Evolutionary conservation across 2,113 vertebrate genomes (phyloP), one percentile per base, ranked within the genome.

Genomic region (Gasterosteus aculeatus): DNA sequence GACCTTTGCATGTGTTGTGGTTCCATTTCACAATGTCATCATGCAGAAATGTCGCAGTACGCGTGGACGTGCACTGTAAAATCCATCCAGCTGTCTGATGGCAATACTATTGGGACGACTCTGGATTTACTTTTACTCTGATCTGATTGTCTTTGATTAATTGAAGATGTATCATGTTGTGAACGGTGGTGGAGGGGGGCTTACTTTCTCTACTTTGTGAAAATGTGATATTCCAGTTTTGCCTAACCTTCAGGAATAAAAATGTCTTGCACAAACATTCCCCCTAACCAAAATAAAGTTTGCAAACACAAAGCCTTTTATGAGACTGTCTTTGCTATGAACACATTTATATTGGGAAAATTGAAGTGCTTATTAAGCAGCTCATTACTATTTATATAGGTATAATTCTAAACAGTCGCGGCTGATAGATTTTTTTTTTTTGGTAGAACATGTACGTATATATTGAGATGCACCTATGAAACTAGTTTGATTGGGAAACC

Each of bases 211-310:
- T 84, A 86, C 89, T 88, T 88, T 90, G 78, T 88, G 77, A 89
- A 92, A 93, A 88, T 92, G 87, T 93, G 89, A 93, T 93, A 91
- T 92, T 93, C 90, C 91, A 92, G 85, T 92, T 91, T 87, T 93
- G 80, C 87, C 87, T 82, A 88, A 92, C 72, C 90, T 93, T 92
- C 91, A 93, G 92, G 92, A 93, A 94, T 77, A 78, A 83, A 56
- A 88, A 85, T 90, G 91, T 93, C 92, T 94, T 94, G 92, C 93
- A 94, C 93, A 93, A 93, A 94, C 93, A 93, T 93, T 93, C 93
- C 92, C 88, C 92, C 82, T 88, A 93, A 93, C 92, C 94, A 94
- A 94, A 95, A 94, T 95, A 94, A 95, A 95, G 89, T 92, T 92
- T 94, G 91, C 88, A 89, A 92, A 94, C 92, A 83, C 85, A 86